Evolutionary conservation across 1,140 invertebrate species (phyloP).

Genomic region (Drosophila navojoa): DNA sequence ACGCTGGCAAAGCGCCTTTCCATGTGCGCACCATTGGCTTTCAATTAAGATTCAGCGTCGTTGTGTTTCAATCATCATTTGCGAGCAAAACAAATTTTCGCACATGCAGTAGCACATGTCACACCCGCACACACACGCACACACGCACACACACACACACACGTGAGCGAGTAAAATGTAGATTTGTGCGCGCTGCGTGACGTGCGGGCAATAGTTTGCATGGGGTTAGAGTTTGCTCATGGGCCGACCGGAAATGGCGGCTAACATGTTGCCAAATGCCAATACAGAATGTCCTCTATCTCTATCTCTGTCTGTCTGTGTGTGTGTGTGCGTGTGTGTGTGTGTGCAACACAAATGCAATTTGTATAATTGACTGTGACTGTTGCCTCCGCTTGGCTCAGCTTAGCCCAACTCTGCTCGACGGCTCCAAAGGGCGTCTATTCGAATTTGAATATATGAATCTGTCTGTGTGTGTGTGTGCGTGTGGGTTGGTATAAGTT

Average conservation of each 20-base stretch:
- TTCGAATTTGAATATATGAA: conserved; percentile 56
- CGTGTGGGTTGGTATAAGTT: conserved; percentile 56
- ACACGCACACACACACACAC: not conserved
- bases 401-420: conserved; percentile 20
- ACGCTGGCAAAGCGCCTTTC: not conserved
- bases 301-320: conserved; percentile 11
- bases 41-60: conserved; percentile 50
- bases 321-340: conserved; percentile 14
- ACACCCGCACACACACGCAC: conserved; percentile 7
- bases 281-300: conserved; percentile 35
- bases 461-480: conserved; percentile 7
- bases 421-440: conserved; percentile 31
- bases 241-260: conserved; percentile 41
- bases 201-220: conserved; percentile 17
- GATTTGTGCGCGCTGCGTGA: conserved; percentile 36
- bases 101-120: conserved; percentile 34
- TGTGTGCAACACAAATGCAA: conserved; percentile 69
- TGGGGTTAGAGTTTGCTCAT: conserved; percentile 23
- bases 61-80: conserved; percentile 57
- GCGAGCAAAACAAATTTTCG: conserved; percentile 50
- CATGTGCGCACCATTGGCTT: conserved; percentile 35
- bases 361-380: conserved; percentile 81
- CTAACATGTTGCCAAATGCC: conserved; percentile 55
- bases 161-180: conserved; percentile 20
- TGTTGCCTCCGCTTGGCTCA: conserved; percentile 41